A percentile compares a stretch with the other conserved stretches of the same genome.
Evolutionary conservation across 2,113 vertebrate species (phyloP).

Genomic region (Neodontobutis hainanensis): DNA sequence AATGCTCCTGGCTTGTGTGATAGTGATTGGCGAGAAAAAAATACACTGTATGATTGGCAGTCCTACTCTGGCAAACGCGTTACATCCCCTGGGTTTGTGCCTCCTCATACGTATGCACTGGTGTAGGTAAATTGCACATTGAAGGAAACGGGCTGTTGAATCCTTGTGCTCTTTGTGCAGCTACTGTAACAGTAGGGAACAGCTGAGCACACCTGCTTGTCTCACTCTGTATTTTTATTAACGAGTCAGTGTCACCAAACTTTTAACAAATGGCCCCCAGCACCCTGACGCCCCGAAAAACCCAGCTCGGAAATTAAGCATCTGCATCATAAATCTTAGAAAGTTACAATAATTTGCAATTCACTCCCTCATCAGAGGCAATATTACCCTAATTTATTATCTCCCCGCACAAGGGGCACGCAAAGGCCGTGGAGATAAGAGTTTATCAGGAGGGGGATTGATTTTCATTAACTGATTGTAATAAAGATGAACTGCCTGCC

Average conservation of each 20-base stretch:
- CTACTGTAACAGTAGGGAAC: conserved; percentile 62
- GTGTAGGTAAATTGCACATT: conserved; percentile 9
- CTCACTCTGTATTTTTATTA: conserved; percentile 71
- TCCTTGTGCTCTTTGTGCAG: conserved; percentile 14
- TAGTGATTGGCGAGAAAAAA: conserved; percentile 14
- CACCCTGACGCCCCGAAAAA: conserved; percentile 71
- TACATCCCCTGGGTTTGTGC: conserved; percentile 34
- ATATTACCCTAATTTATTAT: conserved; percentile 88
- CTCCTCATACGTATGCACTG: conserved; percentile 15
- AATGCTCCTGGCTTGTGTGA: conserved; percentile 55
- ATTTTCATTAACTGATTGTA: conserved; percentile 88
- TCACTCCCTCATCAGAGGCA: conserved; percentile 86
- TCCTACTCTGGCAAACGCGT: conserved; percentile 58
- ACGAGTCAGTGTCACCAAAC: conserved; percentile 74
- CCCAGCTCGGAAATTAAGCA: conserved; percentile 78
- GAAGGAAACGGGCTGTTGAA: not conserved
- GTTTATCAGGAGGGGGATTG: conserved; percentile 87
- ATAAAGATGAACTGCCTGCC: conserved; percentile 86
- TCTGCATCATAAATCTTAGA: conserved; percentile 85
- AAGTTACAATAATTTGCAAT: conserved; percentile 87
- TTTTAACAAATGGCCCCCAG: conserved; percentile 80
- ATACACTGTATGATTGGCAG: conserved; percentile 57
- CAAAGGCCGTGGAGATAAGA: conserved; percentile 84
- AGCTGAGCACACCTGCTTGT: conserved; percentile 65
- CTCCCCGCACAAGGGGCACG: conserved; percentile 73